phyloP scores from a whole-genome alignment of 2,113 vertebrate genomes.

The Protobothrops mucrosquamatus region DNA sequence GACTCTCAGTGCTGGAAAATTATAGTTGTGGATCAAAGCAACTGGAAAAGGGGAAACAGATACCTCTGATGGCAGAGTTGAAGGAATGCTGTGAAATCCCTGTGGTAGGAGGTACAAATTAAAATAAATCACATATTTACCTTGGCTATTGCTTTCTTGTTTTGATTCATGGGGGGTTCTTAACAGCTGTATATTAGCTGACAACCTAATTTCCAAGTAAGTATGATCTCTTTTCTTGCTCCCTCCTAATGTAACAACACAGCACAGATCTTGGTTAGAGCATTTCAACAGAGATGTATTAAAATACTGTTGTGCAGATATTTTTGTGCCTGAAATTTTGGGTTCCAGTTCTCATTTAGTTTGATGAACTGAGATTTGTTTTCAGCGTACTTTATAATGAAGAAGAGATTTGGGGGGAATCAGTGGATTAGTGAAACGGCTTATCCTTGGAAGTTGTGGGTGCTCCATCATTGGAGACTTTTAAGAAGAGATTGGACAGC shows the following conservation, averaged over 20 bases:
- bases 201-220: background rate
- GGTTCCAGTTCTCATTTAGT: background rate
- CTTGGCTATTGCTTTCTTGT: background rate
- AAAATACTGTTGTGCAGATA: background rate
- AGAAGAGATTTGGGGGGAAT: background rate
- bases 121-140: background rate
- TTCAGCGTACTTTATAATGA: background rate
- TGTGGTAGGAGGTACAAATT: background rate
- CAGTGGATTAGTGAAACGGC: background rate
- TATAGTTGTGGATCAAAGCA: slow-evolving; percentile 20
- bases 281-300: background rate
- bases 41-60: background rate
- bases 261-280: background rate
- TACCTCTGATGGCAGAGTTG: background rate
- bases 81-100: background rate
- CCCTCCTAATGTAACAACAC: background rate
- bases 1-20: background rate
- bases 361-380: background rate
- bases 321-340: background rate
- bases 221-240: background rate
- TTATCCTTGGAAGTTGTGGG: background rate
- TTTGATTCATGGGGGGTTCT: background rate
- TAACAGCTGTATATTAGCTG: background rate
- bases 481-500: background rate
- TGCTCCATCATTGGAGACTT: background rate